phyloP scores from a whole-genome alignment of 2,888 invertebrate genomes.

The Neria commutata region DNA sequence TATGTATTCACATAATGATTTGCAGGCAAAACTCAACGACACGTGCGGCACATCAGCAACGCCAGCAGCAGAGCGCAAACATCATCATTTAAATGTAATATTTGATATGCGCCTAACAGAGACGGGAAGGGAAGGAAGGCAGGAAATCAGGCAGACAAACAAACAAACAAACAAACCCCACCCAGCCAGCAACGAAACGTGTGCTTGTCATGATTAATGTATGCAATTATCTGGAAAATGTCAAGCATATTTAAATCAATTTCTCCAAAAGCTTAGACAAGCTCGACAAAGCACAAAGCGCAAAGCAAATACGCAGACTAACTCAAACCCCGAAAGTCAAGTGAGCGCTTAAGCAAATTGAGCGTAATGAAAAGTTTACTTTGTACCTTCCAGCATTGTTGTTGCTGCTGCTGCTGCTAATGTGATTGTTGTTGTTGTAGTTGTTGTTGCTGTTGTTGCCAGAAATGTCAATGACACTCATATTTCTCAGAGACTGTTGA shows the following conservation, averaged over 20 bases:
- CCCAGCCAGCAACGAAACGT: no score
- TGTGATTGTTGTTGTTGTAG: no score
- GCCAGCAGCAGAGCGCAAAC: neutral
- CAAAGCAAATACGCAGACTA: constrained; percentile 33
- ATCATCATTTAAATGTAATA: neutral
- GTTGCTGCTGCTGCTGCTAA: no score
- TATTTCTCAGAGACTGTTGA: neutral
- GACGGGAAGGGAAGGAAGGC: neutral
- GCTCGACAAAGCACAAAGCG: constrained; percentile 16
- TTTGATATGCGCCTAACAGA: neutral
- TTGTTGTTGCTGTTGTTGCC: constrained; percentile 24
- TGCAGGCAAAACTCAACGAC: no score
- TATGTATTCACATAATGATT: no score
- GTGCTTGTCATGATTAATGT: constrained; percentile 43
- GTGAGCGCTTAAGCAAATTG: constrained; percentile 49
- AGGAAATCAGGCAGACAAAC: neutral
- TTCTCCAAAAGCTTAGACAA: constrained; percentile 19
- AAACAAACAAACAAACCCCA: neutral
- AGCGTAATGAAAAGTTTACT: constrained; percentile 46
- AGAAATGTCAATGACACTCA: constrained; percentile 44
- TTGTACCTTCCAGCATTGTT: neutral
- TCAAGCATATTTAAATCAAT: constrained; percentile 50
- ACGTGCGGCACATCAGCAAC: no score
- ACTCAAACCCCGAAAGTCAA: constrained; percentile 29
- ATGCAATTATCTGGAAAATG: constrained; percentile 45